Evolutionary conservation across 1,140 invertebrate genomes (phyloP).

Genomic region (Papilio polyxenes): DNA sequence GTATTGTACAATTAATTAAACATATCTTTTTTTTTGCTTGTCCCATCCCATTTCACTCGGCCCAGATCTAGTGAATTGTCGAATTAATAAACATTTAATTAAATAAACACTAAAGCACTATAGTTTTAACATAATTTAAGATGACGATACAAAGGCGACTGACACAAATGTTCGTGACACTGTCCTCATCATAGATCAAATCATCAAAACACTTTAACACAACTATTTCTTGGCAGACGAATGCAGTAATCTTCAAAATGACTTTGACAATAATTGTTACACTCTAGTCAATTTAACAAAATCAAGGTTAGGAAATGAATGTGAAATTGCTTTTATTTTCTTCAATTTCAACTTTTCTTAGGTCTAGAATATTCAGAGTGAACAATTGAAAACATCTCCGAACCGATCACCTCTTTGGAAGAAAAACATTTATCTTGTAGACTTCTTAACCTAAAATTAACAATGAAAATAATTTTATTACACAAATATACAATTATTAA

Average conservation of each 20-base stretch:
- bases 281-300: slow-evolving; percentile 48
- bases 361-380: slow-evolving; percentile 52
- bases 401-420: neutral
- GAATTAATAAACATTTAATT: too few relatives aligned
- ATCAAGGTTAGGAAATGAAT: slow-evolving; percentile 43
- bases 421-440: neutral
- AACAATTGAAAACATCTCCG: slow-evolving; percentile 42
- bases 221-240: slow-evolving; percentile 72
- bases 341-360: slow-evolving; percentile 38
- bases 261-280: slow-evolving; percentile 46
- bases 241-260: slow-evolving; percentile 57
- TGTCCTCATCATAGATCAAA: slow-evolving; percentile 81
- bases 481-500: neutral
- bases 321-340: neutral
- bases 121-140: too few relatives aligned
- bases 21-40: too few relatives aligned
- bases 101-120: too few relatives aligned
- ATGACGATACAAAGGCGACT: too few relatives aligned
- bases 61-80: too few relatives aligned
- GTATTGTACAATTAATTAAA: too few relatives aligned
- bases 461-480: neutral
- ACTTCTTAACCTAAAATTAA: slow-evolving; percentile 11
- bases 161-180: neutral
- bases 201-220: slow-evolving; percentile 78
- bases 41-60: too few relatives aligned